Evolutionary conservation across 2,888 invertebrate genomes (phyloP), one percentile per base, ranked within the genome.

Genomic region (Erebia ligea): DNA sequence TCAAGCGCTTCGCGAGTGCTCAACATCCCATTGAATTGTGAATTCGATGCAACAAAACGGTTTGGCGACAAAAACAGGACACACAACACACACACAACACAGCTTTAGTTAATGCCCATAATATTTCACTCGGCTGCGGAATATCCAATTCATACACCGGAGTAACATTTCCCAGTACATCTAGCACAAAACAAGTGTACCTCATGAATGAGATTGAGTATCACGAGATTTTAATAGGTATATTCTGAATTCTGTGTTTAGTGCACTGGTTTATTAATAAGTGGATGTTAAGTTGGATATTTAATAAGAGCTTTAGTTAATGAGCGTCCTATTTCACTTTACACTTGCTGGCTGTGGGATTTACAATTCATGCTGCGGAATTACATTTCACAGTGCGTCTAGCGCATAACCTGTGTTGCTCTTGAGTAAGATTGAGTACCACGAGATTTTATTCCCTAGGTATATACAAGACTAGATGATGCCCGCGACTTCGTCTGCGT

Each of bases 241-340:
- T n/a, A 42, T 25, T 42, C 61, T 6, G 45, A 62, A 62, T 62
- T 48, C 15, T 62, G 13, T 2, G n/a, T 17, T 1, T 15, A 21
- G 9, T 6, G n/a, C n/a, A 0, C 6, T 6, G 50, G 2, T 45
- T 9, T 45, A 5, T n/a, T 4, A 19, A 1, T 54, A 9, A 54
- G 9, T 19, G 54, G 19, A 11, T 54, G 17, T 54, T 54, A 19
- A 58, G n/a, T 34, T n/a, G 40, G n/a, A 58, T 58, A 40, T n/a
- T n/a, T n/a, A 58, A 15, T 34, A 50, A n/a, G 15, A 19, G 9
- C 10, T 54, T 19, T 10, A 54, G 15, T 50, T 5, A 90, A 90
- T 89, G 88, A 82, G 87, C 82, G 85, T 89, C 89, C 88, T 90
- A 90, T 89, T 89, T 90, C 90, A 90, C 86, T 85, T 82, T 25